Percentiles rank a stretch among this genome's conserved stretches.
Evolutionary conservation across 2,113 vertebrate genomes (phyloP).

Genomic region (Crotalus horridus): DNA sequence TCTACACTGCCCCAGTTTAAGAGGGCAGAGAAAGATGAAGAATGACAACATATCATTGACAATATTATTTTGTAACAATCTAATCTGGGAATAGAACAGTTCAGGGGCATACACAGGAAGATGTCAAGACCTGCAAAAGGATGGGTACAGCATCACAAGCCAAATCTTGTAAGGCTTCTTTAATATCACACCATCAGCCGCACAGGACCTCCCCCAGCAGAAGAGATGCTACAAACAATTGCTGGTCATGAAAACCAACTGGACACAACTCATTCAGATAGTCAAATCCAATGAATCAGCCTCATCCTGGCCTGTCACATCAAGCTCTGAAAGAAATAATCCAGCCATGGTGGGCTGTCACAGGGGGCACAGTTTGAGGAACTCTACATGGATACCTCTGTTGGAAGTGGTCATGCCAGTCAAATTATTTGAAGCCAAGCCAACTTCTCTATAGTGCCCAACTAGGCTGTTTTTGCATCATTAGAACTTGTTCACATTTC

Average conservation of each 20-base stretch:
- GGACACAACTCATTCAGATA: neutral
- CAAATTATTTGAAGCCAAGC: too few relatives aligned
- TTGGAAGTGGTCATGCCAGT: too few relatives aligned
- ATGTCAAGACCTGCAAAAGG: neutral
- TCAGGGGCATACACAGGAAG: neutral
- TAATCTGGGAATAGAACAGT: neutral
- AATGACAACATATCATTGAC: neutral
- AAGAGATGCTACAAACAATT: neutral
- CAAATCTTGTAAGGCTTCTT: neutral
- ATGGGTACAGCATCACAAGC: neutral
- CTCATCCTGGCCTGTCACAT: neutral
- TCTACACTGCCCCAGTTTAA: conserved; percentile 7
- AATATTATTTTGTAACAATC: neutral
- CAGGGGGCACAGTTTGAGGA: too few relatives aligned
- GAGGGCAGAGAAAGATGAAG: conserved; percentile 8
- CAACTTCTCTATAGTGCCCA: neutral
- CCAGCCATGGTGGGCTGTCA: neutral
- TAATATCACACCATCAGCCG: neutral
- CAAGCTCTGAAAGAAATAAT: neutral
- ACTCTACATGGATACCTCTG: too few relatives aligned
- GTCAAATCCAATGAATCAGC: neutral
- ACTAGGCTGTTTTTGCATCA: neutral
- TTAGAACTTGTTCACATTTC: neutral
- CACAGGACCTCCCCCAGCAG: neutral
- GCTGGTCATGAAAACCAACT: neutral